These are phyloP conservation scores for Himalopsyche phryganea DNA, from an alignment of 1,140 invertebrate genomes.

Conservation along the genomic window DNA sequence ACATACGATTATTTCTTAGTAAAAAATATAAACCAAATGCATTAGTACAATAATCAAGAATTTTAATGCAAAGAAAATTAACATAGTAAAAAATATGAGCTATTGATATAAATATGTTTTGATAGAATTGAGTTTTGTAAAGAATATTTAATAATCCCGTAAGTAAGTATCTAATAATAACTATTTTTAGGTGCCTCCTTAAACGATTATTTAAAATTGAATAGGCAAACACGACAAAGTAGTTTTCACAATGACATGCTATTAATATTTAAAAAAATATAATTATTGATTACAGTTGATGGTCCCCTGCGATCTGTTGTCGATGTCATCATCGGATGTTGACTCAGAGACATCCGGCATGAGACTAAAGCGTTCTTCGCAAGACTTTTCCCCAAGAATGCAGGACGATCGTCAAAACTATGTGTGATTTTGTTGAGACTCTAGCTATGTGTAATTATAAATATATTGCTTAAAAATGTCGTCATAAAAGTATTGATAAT, in stretches of 20 bases:
- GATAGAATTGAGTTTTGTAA: no score
- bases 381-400: conserved; percentile 6
- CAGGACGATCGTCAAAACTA: conserved; percentile 12
- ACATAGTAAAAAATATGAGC: no score
- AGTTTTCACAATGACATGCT: no score
- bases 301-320: conserved; percentile 26
- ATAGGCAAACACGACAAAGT: no score
- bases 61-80: no score
- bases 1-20: background rate
- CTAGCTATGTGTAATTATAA: background rate
- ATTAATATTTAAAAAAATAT: no score
- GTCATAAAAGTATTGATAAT: background rate
- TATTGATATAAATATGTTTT: no score
- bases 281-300: conserved; percentile 21
- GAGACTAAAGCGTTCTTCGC: conserved; percentile 24
- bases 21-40: background rate
- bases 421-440: conserved; percentile 11
- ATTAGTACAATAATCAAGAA: no score
- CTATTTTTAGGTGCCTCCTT: no score
- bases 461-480: conserved; percentile 7
- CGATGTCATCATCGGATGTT: conserved; percentile 16
- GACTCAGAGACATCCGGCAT: conserved; percentile 21
- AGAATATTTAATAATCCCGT: no score
- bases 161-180: no score
- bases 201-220: no score